Evolutionary conservation across 2,888 invertebrate genomes (phyloP), one percentile per base, ranked within the genome.

Genomic region (Caenorhabditis plicata): DNA sequence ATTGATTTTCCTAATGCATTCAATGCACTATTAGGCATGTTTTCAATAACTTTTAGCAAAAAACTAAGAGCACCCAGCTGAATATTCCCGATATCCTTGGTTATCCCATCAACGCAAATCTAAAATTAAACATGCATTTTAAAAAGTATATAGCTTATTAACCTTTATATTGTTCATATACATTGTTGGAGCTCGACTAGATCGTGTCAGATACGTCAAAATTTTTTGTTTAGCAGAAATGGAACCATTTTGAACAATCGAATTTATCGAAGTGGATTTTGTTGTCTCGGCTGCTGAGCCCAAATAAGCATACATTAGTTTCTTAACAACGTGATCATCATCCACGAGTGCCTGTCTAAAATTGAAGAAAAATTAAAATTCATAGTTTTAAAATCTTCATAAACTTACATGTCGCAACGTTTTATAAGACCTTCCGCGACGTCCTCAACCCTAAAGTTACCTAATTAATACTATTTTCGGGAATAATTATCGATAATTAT

Each of bases 161-260:
- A 67, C 66, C 31, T 62, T 65, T 8, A 71, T 32, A 41, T 68
- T 71, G 43, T 57, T 60, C 66, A 71, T 65, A 45, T 58, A 71
- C 3, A 53, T 47, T 4, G 31, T 53, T 5, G 64, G 53, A 1
- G 71, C 71, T 4, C 62, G 19, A 15, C 15, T 41, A 0, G 71
- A 71, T 22, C 61, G 41, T n/a, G 41, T 33, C 17, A 71, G 41
- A 48, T 36, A 68, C 19, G 42, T 29, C 17, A 63, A 39, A 35
- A 63, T 41, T 15, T 50, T 51, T 9, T 38, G 32, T 42, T 66
- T 63, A 11, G 29, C 15, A 7, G 25, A 13, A 17, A 47, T 17
- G 23, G 17, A 22, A 2, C 23, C 53, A 4, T 22, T 15, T 45
- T 26, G 40, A 13, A 36, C 36, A 36, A 22, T 36, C 22, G 8